These are phyloP conservation scores for Rhabdophis nuchalis DNA, from an alignment of 2,797 vertebrate species.

Conservation along the genomic window DNA sequence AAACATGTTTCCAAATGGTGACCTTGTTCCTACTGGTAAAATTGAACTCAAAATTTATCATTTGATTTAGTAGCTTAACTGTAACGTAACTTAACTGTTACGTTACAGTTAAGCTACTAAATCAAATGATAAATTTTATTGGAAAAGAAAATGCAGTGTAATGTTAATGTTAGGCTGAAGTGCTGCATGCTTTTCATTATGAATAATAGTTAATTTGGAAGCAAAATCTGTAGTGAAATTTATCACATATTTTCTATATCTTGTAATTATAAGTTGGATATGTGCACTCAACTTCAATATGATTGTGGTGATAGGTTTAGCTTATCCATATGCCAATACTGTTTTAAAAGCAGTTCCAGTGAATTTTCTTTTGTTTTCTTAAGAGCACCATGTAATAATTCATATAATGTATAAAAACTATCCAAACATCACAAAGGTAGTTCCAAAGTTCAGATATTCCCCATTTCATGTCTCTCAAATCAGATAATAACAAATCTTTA, in stretches of 20 bases:
- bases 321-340: slow-evolving; percentile 58
- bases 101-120: not conserved
- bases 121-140: not conserved
- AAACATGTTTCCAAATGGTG: not conserved
- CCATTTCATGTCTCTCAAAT: slow-evolving; percentile 64
- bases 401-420: slow-evolving; percentile 50
- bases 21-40: not conserved
- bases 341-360: slow-evolving; percentile 59
- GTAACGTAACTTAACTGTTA: no score
- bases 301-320: slow-evolving; percentile 57
- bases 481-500: slow-evolving; percentile 63
- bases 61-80: no score
- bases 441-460: slow-evolving; percentile 69
- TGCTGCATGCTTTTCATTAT: slow-evolving; percentile 8
- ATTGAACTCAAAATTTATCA: no score
- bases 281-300: slow-evolving; percentile 44
- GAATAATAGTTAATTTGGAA: slow-evolving; percentile 6
- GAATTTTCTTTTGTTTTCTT: slow-evolving; percentile 66
- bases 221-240: slow-evolving; percentile 24
- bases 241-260: slow-evolving; percentile 32
- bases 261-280: slow-evolving; percentile 50
- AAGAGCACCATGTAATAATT: slow-evolving; percentile 63
- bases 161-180: not conserved
- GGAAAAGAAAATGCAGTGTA: not conserved
- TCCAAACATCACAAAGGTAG: slow-evolving; percentile 68